Conservation (phyloP, 1,140 invertebrate genomes). For the Sminthurides bifidus region DNA sequence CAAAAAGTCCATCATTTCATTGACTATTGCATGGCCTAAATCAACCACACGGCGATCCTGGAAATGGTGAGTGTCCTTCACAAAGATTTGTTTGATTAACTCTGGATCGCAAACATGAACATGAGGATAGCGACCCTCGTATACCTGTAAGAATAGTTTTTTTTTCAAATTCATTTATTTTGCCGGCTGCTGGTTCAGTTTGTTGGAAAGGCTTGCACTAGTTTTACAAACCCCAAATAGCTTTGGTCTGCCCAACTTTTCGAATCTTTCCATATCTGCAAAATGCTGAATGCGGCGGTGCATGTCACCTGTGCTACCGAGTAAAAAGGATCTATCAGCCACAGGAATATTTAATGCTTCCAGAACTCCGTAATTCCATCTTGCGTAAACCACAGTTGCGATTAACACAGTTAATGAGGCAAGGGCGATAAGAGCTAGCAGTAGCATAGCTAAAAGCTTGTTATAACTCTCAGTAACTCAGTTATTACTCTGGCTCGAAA, state of each 20-base stretch:
- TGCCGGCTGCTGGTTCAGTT: not conserved
- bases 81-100: constrained; percentile 39
- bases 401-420: too few species aligned
- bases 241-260: not conserved
- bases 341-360: constrained; percentile 23
- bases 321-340: constrained; percentile 3
- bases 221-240: too few species aligned
- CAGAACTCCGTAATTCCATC: constrained; percentile 26
- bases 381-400: constrained; percentile 16
- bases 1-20: constrained; percentile 27
- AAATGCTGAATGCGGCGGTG: not conserved
- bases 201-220: too few species aligned
- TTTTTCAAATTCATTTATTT: not conserved
- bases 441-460: too few species aligned
- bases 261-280: constrained; percentile 1
- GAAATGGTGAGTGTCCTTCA: constrained; percentile 42
- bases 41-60: constrained; percentile 35
- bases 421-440: too few species aligned
- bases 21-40: constrained; percentile 19
- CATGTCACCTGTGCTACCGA: not conserved
- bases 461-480: too few species aligned
- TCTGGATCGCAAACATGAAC: constrained; percentile 40
- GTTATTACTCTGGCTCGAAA: too few species aligned
- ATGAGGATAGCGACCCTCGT: constrained; percentile 34
- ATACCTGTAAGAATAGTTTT: constrained; percentile 7